A percentile compares a stretch with the other conserved stretches of the same genome.
phyloP scores from a whole-genome alignment of 2,113 vertebrate genomes.

The Proterorhinus semilunaris region DNA sequence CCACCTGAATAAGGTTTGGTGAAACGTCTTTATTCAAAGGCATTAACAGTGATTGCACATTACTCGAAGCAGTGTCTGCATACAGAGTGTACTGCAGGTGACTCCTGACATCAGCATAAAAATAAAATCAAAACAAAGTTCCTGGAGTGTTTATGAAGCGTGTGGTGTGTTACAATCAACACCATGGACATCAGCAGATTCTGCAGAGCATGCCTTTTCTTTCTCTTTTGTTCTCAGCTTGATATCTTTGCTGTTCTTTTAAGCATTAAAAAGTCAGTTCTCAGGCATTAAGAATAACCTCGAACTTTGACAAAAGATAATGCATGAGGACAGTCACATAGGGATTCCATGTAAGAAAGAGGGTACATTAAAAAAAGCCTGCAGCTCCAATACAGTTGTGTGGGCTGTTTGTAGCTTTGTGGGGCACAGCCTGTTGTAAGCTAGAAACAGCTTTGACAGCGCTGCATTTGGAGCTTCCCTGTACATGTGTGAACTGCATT shows the following conservation, averaged over 20 bases:
- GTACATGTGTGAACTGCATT: not conserved
- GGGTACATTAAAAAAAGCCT: constrained; percentile 3
- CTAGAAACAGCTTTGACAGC: not conserved
- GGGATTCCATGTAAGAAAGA: not conserved
- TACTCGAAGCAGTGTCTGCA: constrained; percentile 55
- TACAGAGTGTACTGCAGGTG: constrained; percentile 46
- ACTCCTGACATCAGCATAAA: constrained; percentile 38
- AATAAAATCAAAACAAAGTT: constrained; percentile 18
- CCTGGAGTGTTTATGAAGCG: constrained; percentile 49
- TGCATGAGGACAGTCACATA: constrained; percentile 24
- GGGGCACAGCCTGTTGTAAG: no score
- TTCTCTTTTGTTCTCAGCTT: constrained; percentile 42
- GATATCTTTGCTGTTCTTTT: constrained; percentile 26
- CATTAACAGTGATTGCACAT: constrained; percentile 67
- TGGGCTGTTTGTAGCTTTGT: no score
- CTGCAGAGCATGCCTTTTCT: constrained; percentile 68
- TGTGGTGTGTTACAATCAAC: constrained; percentile 63
- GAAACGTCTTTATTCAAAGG: constrained; percentile 70
- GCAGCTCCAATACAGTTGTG: constrained; percentile 11
- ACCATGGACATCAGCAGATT: constrained; percentile 59
- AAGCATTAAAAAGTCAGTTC: constrained; percentile 38
- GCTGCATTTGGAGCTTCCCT: constrained; percentile 3
- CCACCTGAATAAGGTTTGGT: constrained; percentile 15
- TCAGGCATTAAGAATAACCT: constrained; percentile 54
- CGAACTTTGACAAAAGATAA: constrained; percentile 29